Conservation (phyloP, 1,140 invertebrate species). For the Hylaeus volcanicus region DNA sequence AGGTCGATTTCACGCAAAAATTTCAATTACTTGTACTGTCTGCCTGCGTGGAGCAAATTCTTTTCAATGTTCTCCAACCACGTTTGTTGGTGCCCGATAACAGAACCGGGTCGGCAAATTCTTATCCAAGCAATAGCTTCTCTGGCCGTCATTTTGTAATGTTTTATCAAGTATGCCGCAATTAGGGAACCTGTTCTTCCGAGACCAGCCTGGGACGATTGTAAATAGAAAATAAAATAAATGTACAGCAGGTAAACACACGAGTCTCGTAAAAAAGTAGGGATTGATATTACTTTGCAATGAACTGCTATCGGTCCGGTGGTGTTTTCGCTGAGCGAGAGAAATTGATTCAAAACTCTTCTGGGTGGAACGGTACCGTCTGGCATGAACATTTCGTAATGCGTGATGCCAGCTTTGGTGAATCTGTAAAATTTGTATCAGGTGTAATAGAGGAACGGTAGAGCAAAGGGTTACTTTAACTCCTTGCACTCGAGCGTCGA, state of each 20-base stretch:
- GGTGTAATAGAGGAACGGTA: too few relatives aligned
- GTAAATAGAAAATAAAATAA: not conserved
- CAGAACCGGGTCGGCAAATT: conserved; percentile 90
- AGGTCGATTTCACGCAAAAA: not conserved
- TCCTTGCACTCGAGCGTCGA: too few relatives aligned
- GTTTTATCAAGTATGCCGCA: conserved; percentile 91
- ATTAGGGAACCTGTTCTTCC: conserved; percentile 92
- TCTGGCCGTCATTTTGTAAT: conserved; percentile 89
- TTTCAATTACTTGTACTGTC: conserved; percentile 75
- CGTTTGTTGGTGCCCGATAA: conserved; percentile 91
- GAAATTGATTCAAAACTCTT: conserved; percentile 87
- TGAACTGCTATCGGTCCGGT: conserved; percentile 90
- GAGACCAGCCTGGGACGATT: conserved; percentile 85
- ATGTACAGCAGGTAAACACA: too few relatives aligned
- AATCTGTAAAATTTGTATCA: conserved; percentile 80
- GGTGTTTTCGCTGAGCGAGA: conserved; percentile 86
- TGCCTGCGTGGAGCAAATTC: conserved; percentile 78
- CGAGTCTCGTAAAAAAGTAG: not conserved
- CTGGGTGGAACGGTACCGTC: conserved; percentile 89
- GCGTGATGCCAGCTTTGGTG: conserved; percentile 86
- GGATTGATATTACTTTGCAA: conserved; percentile 85
- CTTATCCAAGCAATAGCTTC: conserved; percentile 93
- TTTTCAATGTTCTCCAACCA: conserved; percentile 85
- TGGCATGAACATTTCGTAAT: conserved; percentile 90
- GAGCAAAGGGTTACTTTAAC: too few relatives aligned